Evolutionary conservation across 2,888 invertebrate genomes (phyloP).

Genomic region (Sceliomorpha sp.): DNA sequence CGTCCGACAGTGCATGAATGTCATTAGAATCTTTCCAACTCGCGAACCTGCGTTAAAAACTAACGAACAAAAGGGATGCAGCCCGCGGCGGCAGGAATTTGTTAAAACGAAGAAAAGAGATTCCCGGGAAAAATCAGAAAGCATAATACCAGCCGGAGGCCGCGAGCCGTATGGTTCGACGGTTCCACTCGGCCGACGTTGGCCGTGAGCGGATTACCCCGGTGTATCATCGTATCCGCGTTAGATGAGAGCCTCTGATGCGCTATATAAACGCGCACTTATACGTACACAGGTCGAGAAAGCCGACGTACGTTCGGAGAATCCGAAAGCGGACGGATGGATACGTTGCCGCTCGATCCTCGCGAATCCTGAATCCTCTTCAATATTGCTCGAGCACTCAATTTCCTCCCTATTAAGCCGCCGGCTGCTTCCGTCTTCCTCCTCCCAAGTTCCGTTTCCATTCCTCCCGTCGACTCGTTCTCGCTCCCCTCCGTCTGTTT

Average conservation of each 20-base stretch:
- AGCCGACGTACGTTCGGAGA: constrained; percentile 75
- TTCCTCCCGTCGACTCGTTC: constrained; percentile 41
- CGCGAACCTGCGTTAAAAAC: no score
- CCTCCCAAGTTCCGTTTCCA: no score
- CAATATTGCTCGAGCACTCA: constrained; percentile 81
- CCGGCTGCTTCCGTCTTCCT: constrained; percentile 75
- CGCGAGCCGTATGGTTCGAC: no score
- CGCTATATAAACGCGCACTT: constrained; percentile 40
- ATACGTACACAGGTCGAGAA: constrained; percentile 57
- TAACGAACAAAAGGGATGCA: no score
- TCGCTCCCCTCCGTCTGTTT: constrained; percentile 36
- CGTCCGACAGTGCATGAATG: no score
- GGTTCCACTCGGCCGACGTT: no score
- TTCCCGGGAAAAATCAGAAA: no score
- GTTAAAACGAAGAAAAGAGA: no score
- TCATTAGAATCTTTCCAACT: no score
- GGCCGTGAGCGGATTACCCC: constrained; percentile 59
- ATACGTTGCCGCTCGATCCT: constrained; percentile 62
- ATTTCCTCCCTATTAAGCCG: constrained; percentile 81
- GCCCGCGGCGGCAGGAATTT: no score
- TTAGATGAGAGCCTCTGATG: constrained; percentile 67
- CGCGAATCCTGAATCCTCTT: constrained; percentile 78
- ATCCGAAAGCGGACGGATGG: constrained; percentile 76
- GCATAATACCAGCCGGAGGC: no score
- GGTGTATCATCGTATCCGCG: constrained; percentile 55